Conservation (phyloP, 2,113 vertebrate genomes). For the Malurus alboscapulatus region DNA sequence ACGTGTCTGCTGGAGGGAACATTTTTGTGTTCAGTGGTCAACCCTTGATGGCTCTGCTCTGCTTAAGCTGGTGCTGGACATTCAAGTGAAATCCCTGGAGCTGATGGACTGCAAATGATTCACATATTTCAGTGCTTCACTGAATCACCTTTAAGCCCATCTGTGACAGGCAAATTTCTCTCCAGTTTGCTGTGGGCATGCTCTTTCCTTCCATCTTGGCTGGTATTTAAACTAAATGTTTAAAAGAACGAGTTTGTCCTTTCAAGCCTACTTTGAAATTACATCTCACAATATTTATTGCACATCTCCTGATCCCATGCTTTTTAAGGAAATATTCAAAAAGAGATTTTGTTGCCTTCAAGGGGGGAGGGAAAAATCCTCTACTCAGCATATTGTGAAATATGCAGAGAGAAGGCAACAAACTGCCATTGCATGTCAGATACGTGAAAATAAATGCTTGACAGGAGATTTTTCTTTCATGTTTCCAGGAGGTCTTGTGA, state of each 20-base stretch:
- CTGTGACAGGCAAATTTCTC: background rate
- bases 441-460: background rate
- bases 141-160: background rate
- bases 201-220: background rate
- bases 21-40: background rate
- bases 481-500: background rate
- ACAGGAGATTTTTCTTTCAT: background rate
- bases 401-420: background rate
- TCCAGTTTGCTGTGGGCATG: accelerated
- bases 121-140: background rate
- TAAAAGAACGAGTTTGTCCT: background rate
- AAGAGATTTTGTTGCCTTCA: background rate
- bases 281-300: background rate
- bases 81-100: background rate
- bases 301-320: background rate
- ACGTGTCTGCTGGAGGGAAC: background rate
- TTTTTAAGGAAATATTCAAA: background rate
- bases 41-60: background rate
- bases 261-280: background rate
- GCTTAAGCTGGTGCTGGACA: background rate
- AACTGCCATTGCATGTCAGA: background rate
- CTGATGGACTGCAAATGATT: background rate
- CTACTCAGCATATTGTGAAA: background rate
- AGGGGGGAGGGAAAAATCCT: background rate
- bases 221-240: background rate